These are phyloP conservation scores for Hycleus phaleratus DNA, from an alignment of 1,140 invertebrate genomes.

Conservation along the genomic window DNA sequence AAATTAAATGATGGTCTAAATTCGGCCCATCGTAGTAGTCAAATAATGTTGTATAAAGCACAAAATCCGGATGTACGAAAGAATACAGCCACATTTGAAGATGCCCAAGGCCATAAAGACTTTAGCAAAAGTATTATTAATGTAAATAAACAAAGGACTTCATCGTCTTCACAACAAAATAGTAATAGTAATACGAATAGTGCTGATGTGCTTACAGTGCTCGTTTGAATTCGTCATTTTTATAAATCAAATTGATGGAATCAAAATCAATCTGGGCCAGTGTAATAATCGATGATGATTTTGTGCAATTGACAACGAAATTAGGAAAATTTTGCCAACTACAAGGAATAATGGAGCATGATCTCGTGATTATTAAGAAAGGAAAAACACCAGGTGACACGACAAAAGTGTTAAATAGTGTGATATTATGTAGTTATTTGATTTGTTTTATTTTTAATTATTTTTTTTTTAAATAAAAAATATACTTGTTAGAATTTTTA, in stretches of 20 bases:
- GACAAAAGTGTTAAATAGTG: constrained; percentile 34
- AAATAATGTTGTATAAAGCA: constrained; percentile 62
- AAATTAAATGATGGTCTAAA: constrained; percentile 35
- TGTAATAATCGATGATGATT: constrained; percentile 16
- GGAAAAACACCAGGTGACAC: constrained; percentile 32
- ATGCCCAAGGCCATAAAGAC: constrained; percentile 62
- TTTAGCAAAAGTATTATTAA: constrained; percentile 65
- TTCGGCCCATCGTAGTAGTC: constrained; percentile 47
- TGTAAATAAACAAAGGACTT: constrained; percentile 41
- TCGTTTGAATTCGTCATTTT: constrained; percentile 27
- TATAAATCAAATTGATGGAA: no score
- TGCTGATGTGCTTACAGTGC: constrained; percentile 39
- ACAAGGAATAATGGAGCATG: constrained; percentile 26
- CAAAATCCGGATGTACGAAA: constrained; percentile 69
- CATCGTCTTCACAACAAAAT: constrained; percentile 23
- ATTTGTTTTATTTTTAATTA: constrained; percentile 33
- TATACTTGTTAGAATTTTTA: constrained; percentile 36
- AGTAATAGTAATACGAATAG: constrained; percentile 27
- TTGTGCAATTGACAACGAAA: constrained; percentile 26
- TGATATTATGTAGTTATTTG: constrained; percentile 41
- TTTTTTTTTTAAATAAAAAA: constrained; percentile 1
- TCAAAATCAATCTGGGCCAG: constrained; percentile 20
- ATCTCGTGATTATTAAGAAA: constrained; percentile 31
- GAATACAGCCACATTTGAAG: constrained; percentile 65
- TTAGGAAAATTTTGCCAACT: not conserved